A percentile compares a stretch with the other conserved stretches of the same genome.
phyloP scores from a whole-genome alignment of 1,140 invertebrate genomes.

The Drosophila carrolli region DNA sequence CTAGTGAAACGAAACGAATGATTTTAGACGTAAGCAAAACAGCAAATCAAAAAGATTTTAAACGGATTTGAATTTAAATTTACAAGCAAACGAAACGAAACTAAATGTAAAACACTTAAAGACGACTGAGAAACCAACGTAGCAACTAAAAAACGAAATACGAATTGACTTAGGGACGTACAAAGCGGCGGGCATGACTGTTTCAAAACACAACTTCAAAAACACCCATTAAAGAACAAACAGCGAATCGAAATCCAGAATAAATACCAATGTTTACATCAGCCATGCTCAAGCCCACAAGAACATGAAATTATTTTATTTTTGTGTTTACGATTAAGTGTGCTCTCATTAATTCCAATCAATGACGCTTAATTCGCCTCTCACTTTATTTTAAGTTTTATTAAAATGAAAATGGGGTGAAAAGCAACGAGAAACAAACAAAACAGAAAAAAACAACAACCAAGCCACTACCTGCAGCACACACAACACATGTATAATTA shows the following conservation, averaged over 20 bases:
- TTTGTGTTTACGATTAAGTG: conserved; percentile 27
- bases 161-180: conserved; percentile 63
- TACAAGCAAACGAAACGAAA: conserved; percentile 32
- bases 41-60: conserved; percentile 77
- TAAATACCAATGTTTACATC: not conserved
- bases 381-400: conserved; percentile 28
- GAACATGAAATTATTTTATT: conserved; percentile 38
- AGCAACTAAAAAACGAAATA: conserved; percentile 44
- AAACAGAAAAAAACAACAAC: conserved; percentile 56
- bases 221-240: conserved; percentile 1
- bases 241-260: not conserved
- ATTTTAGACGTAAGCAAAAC: conserved; percentile 53
- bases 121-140: conserved; percentile 47
- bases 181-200: conserved; percentile 42
- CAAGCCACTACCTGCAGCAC: conserved; percentile 73
- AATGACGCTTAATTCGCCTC: conserved; percentile 47
- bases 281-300: conserved; percentile 6
- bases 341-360: conserved; percentile 48
- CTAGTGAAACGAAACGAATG: conserved; percentile 56
- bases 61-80: conserved; percentile 69
- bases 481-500: conserved; percentile 51
- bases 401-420: conserved; percentile 13
- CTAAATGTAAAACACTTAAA: conserved; percentile 38
- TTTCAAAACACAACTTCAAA: conserved; percentile 1
- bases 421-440: conserved; percentile 17